Conservation (phyloP, 2,797 vertebrate genomes). For the Epinephelus awoara region DNA sequence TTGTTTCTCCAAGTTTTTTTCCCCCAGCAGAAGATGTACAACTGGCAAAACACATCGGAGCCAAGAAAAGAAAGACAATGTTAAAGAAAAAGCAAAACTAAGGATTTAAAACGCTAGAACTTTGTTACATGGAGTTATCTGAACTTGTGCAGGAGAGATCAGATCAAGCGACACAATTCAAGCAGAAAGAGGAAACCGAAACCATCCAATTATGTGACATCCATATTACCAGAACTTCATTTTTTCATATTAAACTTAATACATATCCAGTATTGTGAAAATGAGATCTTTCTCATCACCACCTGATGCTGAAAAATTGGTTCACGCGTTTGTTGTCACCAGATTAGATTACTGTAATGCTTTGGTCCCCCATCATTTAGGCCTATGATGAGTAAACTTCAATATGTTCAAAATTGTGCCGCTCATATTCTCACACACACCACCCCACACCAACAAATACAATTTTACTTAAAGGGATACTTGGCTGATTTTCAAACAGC, state of each 20-base stretch:
- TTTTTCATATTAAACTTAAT: no score
- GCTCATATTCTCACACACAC: neutral
- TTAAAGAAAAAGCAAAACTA: slow-evolving; percentile 5
- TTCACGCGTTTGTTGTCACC: neutral
- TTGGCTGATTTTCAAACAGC: no score
- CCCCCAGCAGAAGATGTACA: neutral
- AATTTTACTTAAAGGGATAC: neutral
- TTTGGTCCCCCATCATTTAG: neutral
- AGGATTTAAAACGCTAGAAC: slow-evolving; percentile 13
- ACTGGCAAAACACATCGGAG: slow-evolving; percentile 9
- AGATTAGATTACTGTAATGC: neutral
- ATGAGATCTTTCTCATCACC: neutral
- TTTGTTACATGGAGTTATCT: slow-evolving; percentile 15
- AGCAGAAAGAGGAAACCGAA: neutral
- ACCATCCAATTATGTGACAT: neutral
- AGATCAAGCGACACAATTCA: neutral
- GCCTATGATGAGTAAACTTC: neutral
- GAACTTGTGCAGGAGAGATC: slow-evolving; percentile 11
- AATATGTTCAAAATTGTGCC: neutral
- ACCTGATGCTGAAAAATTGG: neutral
- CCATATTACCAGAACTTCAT: neutral
- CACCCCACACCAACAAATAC: neutral
- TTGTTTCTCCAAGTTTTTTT: slow-evolving; percentile 10
- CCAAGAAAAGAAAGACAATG: no score
- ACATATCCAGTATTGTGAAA: neutral